phyloP scores from a whole-genome alignment of 2,888 invertebrate genomes.

The Lochmaea capreae region DNA sequence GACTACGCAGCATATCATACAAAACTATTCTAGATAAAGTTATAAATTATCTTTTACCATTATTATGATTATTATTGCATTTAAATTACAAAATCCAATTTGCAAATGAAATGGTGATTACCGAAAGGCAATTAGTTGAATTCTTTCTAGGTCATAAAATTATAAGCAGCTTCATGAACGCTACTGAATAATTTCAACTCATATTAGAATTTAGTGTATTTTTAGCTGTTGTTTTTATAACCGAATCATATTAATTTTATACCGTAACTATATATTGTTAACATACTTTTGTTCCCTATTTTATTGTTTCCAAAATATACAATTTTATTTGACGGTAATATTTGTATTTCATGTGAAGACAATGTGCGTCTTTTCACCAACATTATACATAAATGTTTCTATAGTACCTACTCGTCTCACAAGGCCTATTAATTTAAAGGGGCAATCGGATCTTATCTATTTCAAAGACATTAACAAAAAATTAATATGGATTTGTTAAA shows the following conservation, averaged over 20 bases:
- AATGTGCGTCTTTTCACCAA: no score
- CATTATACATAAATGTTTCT: no score
- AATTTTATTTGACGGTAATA: not conserved
- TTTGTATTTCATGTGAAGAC: not conserved
- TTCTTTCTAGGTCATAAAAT: not conserved
- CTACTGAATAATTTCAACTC: not conserved
- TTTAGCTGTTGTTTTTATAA: not conserved
- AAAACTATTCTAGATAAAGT: no score
- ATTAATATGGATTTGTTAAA: conserved; percentile 9
- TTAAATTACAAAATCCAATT: not conserved
- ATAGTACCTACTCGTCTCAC: no score
- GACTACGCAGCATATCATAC: no score
- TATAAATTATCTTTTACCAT: not conserved
- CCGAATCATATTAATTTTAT: not conserved
- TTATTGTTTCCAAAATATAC: not conserved
- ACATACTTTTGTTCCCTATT: not conserved
- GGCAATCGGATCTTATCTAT: not conserved
- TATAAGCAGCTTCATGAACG: not conserved
- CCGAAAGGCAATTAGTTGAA: not conserved
- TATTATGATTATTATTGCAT: not conserved
- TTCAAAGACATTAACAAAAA: conserved; percentile 1
- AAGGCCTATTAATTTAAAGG: not conserved
- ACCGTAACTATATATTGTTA: not conserved
- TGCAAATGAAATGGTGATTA: not conserved
- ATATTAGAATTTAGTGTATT: not conserved